Percentiles rank a stretch among this genome's conserved stretches.
Conservation (phyloP, 2,888 invertebrate species). For the Lochmaea crataegi region DNA sequence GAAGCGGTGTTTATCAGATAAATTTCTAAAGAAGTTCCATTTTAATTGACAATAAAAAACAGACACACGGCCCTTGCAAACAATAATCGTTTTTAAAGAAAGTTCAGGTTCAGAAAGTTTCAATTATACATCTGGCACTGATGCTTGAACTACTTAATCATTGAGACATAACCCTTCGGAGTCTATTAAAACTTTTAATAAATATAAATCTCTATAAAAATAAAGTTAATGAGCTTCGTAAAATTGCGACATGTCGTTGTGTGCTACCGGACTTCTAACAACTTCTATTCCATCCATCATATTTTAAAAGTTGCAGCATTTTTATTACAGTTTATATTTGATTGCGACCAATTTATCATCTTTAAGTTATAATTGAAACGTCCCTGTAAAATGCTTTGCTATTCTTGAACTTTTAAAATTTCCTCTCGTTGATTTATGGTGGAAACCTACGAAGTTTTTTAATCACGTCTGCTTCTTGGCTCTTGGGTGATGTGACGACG, state of each 20-base stretch:
- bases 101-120: slow-evolving; percentile 10
- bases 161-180: slow-evolving; percentile 27
- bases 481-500: slow-evolving; percentile 39
- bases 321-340: slow-evolving; percentile 51
- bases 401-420: slow-evolving; percentile 52
- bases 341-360: slow-evolving; percentile 53
- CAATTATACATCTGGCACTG: slow-evolving; percentile 38
- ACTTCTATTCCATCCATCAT: slow-evolving; percentile 47
- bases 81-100: slow-evolving; percentile 4
- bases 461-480: slow-evolving; percentile 41
- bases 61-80: not conserved
- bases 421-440: slow-evolving; percentile 52
- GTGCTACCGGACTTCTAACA: slow-evolving; percentile 41
- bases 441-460: slow-evolving; percentile 50
- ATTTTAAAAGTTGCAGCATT: slow-evolving; percentile 43
- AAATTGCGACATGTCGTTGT: slow-evolving; percentile 40
- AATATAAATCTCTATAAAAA: slow-evolving; percentile 49
- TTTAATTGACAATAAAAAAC: not conserved
- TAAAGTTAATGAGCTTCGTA: slow-evolving; percentile 43
- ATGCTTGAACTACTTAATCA: slow-evolving; percentile 37
- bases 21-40: not conserved
- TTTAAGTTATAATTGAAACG: slow-evolving; percentile 53
- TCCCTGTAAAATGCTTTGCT: slow-evolving; percentile 52
- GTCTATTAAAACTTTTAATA: slow-evolving; percentile 47
- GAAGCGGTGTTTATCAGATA: not conserved